phyloP scores from a whole-genome alignment of 2,888 invertebrate genomes.

The Eilema caniola region DNA sequence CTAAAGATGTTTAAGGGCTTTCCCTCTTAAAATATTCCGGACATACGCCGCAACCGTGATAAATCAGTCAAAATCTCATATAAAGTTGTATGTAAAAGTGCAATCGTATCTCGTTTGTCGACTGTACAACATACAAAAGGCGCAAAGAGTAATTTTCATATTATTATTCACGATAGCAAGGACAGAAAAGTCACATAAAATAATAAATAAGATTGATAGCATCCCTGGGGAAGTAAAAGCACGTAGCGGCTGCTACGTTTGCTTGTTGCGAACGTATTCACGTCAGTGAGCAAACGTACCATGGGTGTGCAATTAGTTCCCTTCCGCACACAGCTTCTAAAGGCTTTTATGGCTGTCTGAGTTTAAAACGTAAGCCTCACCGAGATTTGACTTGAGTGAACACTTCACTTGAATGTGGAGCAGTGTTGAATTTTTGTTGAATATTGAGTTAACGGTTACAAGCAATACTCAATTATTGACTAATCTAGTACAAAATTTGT shows the following conservation, averaged over 20 bases:
- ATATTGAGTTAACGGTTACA: neutral
- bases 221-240: slow-evolving; percentile 33
- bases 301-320: slow-evolving; percentile 77
- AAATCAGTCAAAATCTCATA: neutral
- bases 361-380: slow-evolving; percentile 60
- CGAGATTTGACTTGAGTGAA: slow-evolving; percentile 41
- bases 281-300: slow-evolving; percentile 70
- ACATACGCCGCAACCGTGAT: neutral
- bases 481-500: neutral
- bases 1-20: neutral
- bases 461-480: neutral
- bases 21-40: neutral
- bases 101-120: too few species aligned
- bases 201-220: slow-evolving; percentile 33
- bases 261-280: slow-evolving; percentile 67
- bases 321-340: slow-evolving; percentile 64
- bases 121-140: neutral
- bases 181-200: slow-evolving; percentile 7
- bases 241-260: slow-evolving; percentile 31
- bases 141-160: neutral
- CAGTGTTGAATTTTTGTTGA: neutral
- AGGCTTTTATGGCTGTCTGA: slow-evolving; percentile 62
- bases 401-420: slow-evolving; percentile 15
- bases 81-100: too few species aligned
- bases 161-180: neutral